A percentile compares a stretch with the other conserved stretches of the same genome.
These are phyloP conservation scores for Troglohyphantes excavatus DNA, from an alignment of 2,888 invertebrate species.

Conservation along the genomic window DNA sequence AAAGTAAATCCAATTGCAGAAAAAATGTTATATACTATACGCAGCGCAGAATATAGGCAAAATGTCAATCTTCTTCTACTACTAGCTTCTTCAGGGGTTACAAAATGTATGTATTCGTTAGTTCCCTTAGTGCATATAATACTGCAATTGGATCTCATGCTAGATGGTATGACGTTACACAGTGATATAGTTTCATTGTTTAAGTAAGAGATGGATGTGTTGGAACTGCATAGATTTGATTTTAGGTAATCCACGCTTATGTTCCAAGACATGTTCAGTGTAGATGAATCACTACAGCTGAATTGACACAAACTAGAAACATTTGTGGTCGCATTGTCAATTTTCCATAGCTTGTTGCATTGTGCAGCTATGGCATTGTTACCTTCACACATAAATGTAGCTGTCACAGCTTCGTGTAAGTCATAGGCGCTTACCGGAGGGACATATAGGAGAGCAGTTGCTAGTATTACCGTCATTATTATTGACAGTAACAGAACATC, in stretches of 20 bases:
- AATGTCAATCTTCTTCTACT: constrained; percentile 85
- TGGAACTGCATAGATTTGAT: background rate
- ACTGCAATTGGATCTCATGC: constrained; percentile 35
- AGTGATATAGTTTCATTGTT: background rate
- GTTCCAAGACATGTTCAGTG: background rate
- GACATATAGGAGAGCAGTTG: constrained; percentile 87
- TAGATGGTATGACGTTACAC: background rate
- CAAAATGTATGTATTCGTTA: background rate
- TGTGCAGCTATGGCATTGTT: background rate
- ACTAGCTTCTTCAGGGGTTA: background rate
- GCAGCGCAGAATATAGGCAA: constrained; percentile 90
- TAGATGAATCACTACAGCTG: background rate
- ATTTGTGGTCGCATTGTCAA: background rate
- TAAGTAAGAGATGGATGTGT: background rate
- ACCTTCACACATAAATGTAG: background rate
- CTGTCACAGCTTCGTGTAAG: background rate
- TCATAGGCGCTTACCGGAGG: constrained; percentile 79
- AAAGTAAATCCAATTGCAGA: constrained; percentile 93
- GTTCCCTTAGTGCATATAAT: constrained; percentile 24
- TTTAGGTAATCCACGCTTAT: background rate
- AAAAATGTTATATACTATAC: constrained; percentile 91
- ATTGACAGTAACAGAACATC: constrained; percentile 90
- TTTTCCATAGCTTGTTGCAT: background rate
- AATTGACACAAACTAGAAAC: background rate
- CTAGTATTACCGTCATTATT: constrained; percentile 89